Percentiles rank a stretch among this genome's conserved stretches.
These are phyloP conservation scores for Mesocricetus auratus DNA, from an alignment of 2,113 vertebrate genomes.

Conservation along the genomic window DNA sequence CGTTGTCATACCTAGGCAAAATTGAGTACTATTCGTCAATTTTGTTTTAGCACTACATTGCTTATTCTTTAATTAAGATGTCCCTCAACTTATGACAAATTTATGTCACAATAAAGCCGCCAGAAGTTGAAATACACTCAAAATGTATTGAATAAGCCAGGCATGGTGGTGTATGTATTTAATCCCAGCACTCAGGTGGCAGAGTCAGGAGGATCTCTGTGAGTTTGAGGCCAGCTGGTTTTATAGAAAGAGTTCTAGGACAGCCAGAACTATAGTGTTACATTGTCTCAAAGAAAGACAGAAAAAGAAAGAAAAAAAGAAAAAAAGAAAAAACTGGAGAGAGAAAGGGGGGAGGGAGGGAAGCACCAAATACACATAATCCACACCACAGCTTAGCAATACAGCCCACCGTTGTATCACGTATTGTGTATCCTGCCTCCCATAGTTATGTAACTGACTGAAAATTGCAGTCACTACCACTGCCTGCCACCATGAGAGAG, in stretches of 20 bases:
- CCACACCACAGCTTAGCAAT: neutral
- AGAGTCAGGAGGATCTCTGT: neutral
- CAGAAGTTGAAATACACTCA: neutral
- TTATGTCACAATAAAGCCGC: neutral
- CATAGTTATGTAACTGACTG: neutral
- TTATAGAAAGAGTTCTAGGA: neutral
- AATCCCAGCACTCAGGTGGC: neutral
- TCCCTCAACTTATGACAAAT: neutral
- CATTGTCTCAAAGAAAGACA: neutral
- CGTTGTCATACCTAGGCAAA: neutral
- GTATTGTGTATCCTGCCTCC: neutral
- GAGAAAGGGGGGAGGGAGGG: too few relatives aligned
- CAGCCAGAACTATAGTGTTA: neutral
- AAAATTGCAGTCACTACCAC: neutral
- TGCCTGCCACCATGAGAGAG: neutral
- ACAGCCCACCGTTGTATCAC: neutral
- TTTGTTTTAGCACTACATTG: conserved; percentile 31
- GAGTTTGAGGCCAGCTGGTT: neutral
- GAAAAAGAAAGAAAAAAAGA: too few relatives aligned
- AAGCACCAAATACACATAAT: neutral
- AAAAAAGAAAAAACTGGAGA: neutral
- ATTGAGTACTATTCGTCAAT: neutral
- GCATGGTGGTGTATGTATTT: neutral
- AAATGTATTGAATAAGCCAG: neutral
- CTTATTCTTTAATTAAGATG: neutral